Evolutionary conservation across 2,797 vertebrate species (phyloP).

Genomic region (Rhynchotus rufescens): DNA sequence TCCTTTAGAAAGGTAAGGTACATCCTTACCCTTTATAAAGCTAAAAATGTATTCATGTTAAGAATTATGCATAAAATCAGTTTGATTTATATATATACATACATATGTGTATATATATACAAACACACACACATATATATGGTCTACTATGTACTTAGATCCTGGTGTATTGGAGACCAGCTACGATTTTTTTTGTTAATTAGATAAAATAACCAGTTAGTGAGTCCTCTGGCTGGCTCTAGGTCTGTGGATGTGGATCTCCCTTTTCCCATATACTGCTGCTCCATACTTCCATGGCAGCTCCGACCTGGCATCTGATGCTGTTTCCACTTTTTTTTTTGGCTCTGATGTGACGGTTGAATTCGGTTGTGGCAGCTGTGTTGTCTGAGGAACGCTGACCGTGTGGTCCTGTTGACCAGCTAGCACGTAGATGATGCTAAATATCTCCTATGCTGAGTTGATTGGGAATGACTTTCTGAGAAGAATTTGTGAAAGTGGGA

Average conservation of each 20-base stretch:
- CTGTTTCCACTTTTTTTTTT: neutral
- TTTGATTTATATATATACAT: neutral
- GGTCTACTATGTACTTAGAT: neutral
- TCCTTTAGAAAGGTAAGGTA: too few species aligned
- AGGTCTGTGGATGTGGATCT: neutral
- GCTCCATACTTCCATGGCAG: neutral
- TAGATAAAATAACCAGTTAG: neutral
- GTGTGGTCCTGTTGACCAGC: neutral
- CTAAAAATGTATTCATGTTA: neutral
- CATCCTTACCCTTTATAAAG: neutral
- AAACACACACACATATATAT: too few species aligned
- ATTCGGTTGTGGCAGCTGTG: neutral
- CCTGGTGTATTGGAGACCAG: neutral
- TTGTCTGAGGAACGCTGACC: neutral
- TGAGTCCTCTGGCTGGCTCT: neutral
- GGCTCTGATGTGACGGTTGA: neutral
- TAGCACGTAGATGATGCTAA: rapidly evolving
- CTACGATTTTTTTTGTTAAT: neutral
- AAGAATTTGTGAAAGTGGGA: neutral
- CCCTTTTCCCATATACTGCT: neutral
- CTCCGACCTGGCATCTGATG: too few species aligned
- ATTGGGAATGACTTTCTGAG: neutral
- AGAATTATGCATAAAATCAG: neutral
- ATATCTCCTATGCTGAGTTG: too few species aligned
- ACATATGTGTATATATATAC: too few species aligned